Percentiles rank a stretch among this genome's conserved stretches.
phyloP scores from a whole-genome alignment of 2,797 vertebrate species.

The Squalus acanthias region DNA sequence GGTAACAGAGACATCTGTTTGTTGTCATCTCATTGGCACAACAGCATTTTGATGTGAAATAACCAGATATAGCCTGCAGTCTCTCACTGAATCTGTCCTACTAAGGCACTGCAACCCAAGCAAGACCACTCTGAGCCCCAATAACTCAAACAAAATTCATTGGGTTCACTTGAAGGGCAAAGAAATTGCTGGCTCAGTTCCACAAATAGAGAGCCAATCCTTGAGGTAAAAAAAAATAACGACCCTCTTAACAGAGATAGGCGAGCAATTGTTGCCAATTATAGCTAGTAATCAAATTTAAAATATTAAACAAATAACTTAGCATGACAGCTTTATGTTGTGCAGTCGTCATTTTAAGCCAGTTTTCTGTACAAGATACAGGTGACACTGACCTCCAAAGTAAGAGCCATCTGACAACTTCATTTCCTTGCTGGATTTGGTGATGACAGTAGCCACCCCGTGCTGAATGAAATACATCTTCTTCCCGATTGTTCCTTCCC shows the following conservation, averaged over 20 bases:
- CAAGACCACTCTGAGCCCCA: not conserved
- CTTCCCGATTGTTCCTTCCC: conserved; percentile 93
- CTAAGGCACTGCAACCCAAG: not conserved
- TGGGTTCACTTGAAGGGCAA: not conserved
- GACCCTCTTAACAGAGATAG: not conserved
- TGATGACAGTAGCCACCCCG: conserved; percentile 91
- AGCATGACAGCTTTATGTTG: not conserved
- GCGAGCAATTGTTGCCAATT: not conserved
- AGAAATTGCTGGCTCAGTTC: not conserved
- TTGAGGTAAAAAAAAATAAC: not conserved
- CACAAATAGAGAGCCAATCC: not conserved
- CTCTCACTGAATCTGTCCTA: not conserved
- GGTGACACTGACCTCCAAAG: conserved; percentile 79
- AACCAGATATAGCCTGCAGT: not conserved
- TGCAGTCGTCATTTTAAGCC: not conserved
- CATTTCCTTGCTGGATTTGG: conserved; percentile 94
- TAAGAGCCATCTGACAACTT: conserved; percentile 96
- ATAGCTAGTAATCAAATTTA: not conserved
- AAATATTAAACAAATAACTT: no score
- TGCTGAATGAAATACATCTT: conserved; percentile 99
- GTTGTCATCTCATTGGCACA: not conserved
- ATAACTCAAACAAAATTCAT: not conserved
- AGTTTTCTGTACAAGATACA: not conserved
- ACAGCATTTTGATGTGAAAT: not conserved
- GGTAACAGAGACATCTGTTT: not conserved